Base-by-base conservation (phyloP, 1,140 invertebrate species). In the Hyles euphorbiae region DNA sequence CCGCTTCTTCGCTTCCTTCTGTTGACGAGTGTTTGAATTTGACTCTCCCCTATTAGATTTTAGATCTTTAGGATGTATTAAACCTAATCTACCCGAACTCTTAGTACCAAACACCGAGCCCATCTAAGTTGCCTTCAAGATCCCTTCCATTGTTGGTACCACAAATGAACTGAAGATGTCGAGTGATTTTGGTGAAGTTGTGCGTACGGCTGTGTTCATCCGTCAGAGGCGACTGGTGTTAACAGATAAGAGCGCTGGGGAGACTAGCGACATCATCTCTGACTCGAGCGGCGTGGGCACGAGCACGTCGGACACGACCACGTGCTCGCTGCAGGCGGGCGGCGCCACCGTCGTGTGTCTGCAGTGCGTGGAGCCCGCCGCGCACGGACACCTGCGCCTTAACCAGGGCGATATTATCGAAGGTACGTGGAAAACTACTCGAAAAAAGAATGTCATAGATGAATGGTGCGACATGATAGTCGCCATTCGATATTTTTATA, bases 251-350 rank as follows among this genome's bases (percentile, higher is more conserved):
- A 95, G 94, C 76, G 91, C 95, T 70, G 95, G 95, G 59, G 96
- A 97, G 78, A 93, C 94, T 54, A 96, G 95, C 85, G 96, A 97
- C 88, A 95, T 96, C 73, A 95, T 96, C 75, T 96, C 95, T 86
- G 96, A 97, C 85, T 96, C 95, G 77, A 96, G 95, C 62, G 96
- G 96, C 48, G 95, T 97, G 48, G 96, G 96, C 58, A 97, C 96
- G 8, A 94, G 94, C 62, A 96, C 95, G 80, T 96, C 95, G 48
- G 95, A 96, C 76, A 95, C 94, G 9, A 95, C 94, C 34, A 95
- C 94, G 75, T 91, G 93, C 67, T 94, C 94, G 58, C 91, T 96
- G 58, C 93, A 93, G 56, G 91, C 95, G 67, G 93, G 95, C 36
- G 95, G 95, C 60, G 94, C 94, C 60, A 95, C 94, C 45, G 96